phyloP scores from a whole-genome alignment of 1,140 invertebrate species.

The Drosophila ambigua region DNA sequence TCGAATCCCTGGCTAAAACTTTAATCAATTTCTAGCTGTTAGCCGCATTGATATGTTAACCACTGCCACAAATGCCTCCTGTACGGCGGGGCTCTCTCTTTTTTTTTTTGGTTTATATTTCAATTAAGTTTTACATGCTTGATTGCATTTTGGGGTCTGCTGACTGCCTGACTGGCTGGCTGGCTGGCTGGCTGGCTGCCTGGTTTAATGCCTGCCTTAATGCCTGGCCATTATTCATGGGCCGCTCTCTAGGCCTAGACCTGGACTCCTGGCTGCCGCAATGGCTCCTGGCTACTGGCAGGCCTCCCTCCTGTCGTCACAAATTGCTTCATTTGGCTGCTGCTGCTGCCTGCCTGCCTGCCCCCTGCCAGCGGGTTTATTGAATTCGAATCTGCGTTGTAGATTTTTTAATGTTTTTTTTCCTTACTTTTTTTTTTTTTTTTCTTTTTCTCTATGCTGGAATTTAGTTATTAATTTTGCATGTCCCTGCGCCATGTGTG shows the following conservation, averaged over 20 bases:
- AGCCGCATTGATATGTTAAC: conserved; percentile 60
- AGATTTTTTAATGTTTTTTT: conserved; percentile 45
- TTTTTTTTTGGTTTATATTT: conserved; percentile 70
- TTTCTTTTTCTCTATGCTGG: conserved; percentile 38
- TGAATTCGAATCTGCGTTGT: conserved; percentile 69
- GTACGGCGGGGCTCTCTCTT: neutral
- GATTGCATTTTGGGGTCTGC: conserved; percentile 66
- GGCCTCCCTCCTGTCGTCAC: conserved; percentile 19
- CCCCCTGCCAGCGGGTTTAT: conserved; percentile 64
- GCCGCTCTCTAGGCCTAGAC: conserved; percentile 57
- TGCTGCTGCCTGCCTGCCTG: neutral
- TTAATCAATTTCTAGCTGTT: conserved; percentile 56
- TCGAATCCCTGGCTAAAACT: conserved; percentile 19
- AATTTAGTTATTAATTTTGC: conserved; percentile 64
- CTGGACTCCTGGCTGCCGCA: conserved; percentile 23
- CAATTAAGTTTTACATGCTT: conserved; percentile 81
- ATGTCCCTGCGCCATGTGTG: conserved; percentile 17
- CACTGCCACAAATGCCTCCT: conserved; percentile 53
- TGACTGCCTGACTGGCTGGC: no score
- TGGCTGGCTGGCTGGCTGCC: no score
- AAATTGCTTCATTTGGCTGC: conserved; percentile 70
- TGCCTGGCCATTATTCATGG: conserved; percentile 74
- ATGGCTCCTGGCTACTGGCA: conserved; percentile 18
- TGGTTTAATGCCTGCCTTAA: conserved; percentile 46
- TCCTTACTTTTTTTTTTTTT: conserved; percentile 3